A percentile compares a stretch with the other conserved stretches of the same genome.
phyloP scores from a whole-genome alignment of 2,113 vertebrate genomes.

The Tenrec ecaudatus region DNA sequence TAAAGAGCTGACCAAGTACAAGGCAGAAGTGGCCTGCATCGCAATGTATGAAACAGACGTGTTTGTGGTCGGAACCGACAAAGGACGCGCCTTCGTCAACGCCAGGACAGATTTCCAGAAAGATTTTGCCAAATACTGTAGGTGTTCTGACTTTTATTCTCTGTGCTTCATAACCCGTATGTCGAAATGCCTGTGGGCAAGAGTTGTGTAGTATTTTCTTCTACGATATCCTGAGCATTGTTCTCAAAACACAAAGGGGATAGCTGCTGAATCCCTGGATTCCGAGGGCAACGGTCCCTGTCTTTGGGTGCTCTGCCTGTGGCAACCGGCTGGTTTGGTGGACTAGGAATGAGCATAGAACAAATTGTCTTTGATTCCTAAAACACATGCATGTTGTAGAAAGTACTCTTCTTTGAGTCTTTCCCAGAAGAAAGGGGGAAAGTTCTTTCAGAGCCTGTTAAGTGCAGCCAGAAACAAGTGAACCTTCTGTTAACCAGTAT shows the following conservation, averaged over 20 bases:
- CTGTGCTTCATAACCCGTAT: conserved; percentile 5
- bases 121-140: conserved; percentile 90
- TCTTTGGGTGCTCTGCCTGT: neutral
- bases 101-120: conserved; percentile 87
- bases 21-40: conserved; percentile 90
- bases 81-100: conserved; percentile 87
- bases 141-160: conserved; percentile 72
- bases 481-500: neutral
- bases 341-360: neutral
- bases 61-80: conserved; percentile 89
- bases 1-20: conserved; percentile 90
- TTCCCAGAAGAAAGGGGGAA: neutral
- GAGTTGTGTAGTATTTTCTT: neutral
- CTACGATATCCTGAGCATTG: neutral
- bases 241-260: neutral
- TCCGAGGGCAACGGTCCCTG: neutral
- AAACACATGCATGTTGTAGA: neutral
- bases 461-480: neutral
- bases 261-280: neutral
- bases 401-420: neutral
- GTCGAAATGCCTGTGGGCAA: neutral
- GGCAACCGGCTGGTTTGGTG: neutral
- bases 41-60: conserved; percentile 87
- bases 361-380: neutral
- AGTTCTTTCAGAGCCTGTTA: neutral